These are phyloP conservation scores for Diceros bicornis DNA, from an alignment of 2,797 vertebrate species.

Conservation along the genomic window DNA sequence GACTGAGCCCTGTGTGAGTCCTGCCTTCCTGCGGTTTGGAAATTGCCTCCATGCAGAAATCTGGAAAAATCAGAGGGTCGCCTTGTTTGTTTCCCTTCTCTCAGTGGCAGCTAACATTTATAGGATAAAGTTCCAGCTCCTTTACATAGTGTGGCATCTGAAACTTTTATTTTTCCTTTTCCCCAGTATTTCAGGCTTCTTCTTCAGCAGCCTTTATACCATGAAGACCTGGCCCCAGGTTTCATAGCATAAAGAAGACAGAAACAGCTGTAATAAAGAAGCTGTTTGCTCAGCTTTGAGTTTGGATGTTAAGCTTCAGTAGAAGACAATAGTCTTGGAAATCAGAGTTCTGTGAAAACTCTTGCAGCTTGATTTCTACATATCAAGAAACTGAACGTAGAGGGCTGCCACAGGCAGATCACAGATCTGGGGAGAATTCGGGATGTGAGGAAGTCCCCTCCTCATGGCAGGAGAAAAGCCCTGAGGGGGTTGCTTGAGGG, in stretches of 20 bases:
- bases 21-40: background rate
- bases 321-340: background rate
- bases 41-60: background rate
- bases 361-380: background rate
- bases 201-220: background rate
- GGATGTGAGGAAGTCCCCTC: background rate
- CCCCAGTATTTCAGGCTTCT: background rate
- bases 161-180: background rate
- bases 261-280: background rate
- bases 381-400: background rate
- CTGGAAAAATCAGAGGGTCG: background rate
- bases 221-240: background rate
- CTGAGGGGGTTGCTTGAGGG: background rate
- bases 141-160: background rate
- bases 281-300: background rate
- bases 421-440: background rate
- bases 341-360: background rate
- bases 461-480: background rate
- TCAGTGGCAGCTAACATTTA: background rate
- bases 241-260: background rate
- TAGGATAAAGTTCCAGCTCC: background rate
- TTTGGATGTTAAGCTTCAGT: background rate
- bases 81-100: background rate
- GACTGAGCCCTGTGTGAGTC: background rate
- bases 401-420: background rate